Evolutionary conservation across 2,797 vertebrate genomes (phyloP).

Genomic region (Rhabdophis nuchalis): DNA sequence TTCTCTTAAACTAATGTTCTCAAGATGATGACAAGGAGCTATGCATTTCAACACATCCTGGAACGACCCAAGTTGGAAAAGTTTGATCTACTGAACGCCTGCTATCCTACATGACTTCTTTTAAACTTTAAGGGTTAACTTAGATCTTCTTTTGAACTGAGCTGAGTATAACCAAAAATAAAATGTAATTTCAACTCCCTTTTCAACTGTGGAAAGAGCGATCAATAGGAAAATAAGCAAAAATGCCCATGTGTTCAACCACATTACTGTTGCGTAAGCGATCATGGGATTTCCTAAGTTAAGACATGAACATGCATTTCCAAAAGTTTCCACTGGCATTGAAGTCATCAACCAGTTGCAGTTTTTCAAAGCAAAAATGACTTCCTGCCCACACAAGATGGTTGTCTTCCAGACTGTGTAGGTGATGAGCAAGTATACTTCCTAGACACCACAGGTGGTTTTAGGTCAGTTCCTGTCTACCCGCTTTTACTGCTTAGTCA

Average conservation of each 20-base stretch:
- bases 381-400: neutral
- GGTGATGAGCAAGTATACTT: conserved; percentile 15
- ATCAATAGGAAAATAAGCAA: neutral
- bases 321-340: neutral
- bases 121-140: neutral
- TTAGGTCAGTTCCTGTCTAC: conserved; percentile 8
- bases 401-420: conserved; percentile 16
- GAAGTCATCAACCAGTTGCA: conserved; percentile 26
- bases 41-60: neutral
- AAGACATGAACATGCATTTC: neutral
- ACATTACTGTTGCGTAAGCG: neutral
- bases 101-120: neutral
- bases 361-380: conserved; percentile 17
- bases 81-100: neutral
- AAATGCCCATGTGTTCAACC: neutral
- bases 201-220: neutral
- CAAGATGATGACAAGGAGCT: neutral
- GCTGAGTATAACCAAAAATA: neutral
- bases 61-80: neutral
- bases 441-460: conserved; percentile 27
- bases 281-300: neutral
- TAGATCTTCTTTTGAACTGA: neutral
- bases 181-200: neutral
- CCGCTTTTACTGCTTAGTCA: conserved; percentile 20
- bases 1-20: neutral